These are phyloP conservation scores for Strix aluco DNA, from an alignment of 2,113 vertebrate species.

Conservation along the genomic window DNA sequence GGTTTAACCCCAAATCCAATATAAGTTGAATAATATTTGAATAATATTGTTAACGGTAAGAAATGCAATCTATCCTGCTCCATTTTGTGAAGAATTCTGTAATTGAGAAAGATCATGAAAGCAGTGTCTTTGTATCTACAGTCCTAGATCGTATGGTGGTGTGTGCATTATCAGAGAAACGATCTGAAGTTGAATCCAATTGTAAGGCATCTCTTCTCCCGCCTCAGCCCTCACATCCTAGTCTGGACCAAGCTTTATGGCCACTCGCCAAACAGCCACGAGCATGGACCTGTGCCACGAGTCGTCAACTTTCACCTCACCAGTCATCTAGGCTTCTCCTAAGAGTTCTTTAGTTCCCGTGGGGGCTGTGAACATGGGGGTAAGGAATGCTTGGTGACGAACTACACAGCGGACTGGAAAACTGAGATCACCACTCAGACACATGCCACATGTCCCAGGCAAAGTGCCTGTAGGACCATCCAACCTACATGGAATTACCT, in stretches of 20 bases:
- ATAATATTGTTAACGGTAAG: not conserved
- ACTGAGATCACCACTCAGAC: not conserved
- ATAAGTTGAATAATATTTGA: not conserved
- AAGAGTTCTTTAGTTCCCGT: not conserved
- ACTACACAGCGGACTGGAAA: not conserved
- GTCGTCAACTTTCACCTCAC: not conserved
- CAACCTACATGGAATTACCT: not conserved
- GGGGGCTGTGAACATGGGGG: not conserved
- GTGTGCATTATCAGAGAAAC: not conserved
- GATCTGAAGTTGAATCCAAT: not conserved
- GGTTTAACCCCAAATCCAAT: slow-evolving; percentile 39
- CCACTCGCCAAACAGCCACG: not conserved
- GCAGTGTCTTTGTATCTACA: not conserved
- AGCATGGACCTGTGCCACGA: not conserved
- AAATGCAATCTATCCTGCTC: not conserved
- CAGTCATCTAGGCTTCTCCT: not conserved
- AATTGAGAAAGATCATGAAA: not conserved
- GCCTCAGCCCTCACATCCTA: not conserved
- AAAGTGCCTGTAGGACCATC: not conserved
- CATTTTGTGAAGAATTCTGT: not conserved
- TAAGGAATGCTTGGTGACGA: not conserved
- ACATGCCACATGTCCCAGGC: not conserved
- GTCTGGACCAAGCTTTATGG: not conserved
- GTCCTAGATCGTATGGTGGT: not conserved
- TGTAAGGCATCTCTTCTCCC: not conserved